phyloP scores from a whole-genome alignment of 2,888 invertebrate genomes.

The Acronicta aceris region DNA sequence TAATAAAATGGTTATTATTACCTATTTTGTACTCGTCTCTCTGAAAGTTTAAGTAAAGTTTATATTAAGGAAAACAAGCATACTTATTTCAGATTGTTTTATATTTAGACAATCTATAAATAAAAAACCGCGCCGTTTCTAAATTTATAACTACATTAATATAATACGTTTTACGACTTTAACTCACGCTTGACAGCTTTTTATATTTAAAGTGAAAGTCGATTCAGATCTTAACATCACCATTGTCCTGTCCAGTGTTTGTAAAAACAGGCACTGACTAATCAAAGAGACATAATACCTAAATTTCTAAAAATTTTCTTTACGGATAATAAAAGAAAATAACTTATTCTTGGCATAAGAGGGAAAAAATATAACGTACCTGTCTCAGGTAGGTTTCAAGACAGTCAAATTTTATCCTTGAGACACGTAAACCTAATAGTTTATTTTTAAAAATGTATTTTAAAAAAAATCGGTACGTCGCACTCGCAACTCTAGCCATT shows the following conservation, averaged over 20 bases:
- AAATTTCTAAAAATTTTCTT: slow-evolving; percentile 35
- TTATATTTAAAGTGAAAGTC: slow-evolving; percentile 51
- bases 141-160: slow-evolving; percentile 19
- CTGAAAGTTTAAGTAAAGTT: too few species aligned
- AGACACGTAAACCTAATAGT: too few species aligned
- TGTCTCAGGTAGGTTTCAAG: too few species aligned
- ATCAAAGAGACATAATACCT: slow-evolving; percentile 27
- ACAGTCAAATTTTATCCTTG: too few species aligned
- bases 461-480: neutral
- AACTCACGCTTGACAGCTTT: slow-evolving; percentile 17
- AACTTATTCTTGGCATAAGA: neutral
- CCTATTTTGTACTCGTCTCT: too few species aligned
- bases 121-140: neutral
- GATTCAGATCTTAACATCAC: slow-evolving; percentile 30
- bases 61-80: too few species aligned
- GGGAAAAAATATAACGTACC: too few species aligned
- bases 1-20: too few species aligned
- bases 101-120: neutral
- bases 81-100: neutral
- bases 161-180: slow-evolving; percentile 13
- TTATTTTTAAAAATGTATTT: too few species aligned
- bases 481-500: too few species aligned
- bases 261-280: slow-evolving; percentile 22
- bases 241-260: slow-evolving; percentile 51
- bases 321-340: slow-evolving; percentile 12